These are phyloP conservation scores for Trogon melanurus DNA, from an alignment of 2,113 vertebrate genomes.

Conservation along the genomic window DNA sequence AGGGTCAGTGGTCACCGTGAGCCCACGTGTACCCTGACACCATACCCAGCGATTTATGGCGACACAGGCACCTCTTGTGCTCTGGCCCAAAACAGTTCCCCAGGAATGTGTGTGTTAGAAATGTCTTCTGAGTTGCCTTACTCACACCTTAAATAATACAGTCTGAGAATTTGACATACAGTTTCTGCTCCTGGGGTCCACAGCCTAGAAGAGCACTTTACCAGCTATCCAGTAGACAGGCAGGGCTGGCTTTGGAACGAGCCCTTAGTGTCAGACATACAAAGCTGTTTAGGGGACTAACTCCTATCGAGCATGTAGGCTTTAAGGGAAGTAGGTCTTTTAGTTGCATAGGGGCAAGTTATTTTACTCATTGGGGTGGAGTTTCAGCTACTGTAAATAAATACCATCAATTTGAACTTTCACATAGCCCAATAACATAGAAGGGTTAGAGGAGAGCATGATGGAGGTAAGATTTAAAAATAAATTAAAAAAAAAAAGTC, in stretches of 20 bases:
- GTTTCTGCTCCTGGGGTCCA: neutral
- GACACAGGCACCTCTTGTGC: neutral
- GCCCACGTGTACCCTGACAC: neutral
- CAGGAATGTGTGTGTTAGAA: neutral
- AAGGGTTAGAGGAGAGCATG: neutral
- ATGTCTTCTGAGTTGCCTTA: neutral
- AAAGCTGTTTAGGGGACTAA: neutral
- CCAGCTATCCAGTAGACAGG: neutral
- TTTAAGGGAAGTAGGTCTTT: neutral
- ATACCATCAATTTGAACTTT: neutral
- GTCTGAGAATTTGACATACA: neutral
- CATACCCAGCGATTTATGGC: fast-evolving
- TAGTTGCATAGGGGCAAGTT: neutral
- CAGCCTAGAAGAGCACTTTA: neutral
- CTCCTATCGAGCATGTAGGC: neutral
- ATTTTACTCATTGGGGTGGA: neutral
- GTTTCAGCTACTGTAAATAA: neutral
- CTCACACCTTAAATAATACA: neutral
- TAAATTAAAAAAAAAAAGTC: neutral
- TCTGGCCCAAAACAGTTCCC: neutral
- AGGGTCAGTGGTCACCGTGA: neutral
- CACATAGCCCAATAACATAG: neutral
- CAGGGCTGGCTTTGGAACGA: neutral
- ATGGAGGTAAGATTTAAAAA: neutral
- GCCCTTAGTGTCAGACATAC: neutral